Percentiles rank a stretch among this genome's conserved stretches.
phyloP scores from a whole-genome alignment of 2,888 invertebrate genomes.

The Cosmia pyralina region DNA sequence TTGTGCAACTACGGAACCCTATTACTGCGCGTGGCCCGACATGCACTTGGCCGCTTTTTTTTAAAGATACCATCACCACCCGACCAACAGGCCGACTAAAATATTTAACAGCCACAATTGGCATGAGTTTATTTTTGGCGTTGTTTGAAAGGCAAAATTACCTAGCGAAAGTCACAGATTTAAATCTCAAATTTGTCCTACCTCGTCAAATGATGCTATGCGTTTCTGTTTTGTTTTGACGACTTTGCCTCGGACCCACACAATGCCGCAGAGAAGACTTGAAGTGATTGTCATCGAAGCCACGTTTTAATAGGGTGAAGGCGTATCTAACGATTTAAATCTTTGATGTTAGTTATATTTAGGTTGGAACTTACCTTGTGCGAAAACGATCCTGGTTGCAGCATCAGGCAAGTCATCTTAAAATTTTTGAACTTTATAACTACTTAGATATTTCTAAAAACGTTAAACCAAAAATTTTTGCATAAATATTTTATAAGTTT shows the following conservation, averaged over 20 bases:
- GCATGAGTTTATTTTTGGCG: too few species aligned
- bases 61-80: too few species aligned
- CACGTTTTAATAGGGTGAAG: too few species aligned
- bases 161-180: too few species aligned
- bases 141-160: too few species aligned
- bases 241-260: not conserved
- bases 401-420: not conserved
- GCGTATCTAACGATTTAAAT: not conserved
- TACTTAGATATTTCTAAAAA: not conserved
- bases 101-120: too few species aligned
- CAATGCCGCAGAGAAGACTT: not conserved
- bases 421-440: not conserved
- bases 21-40: too few species aligned
- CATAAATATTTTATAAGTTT: constrained; percentile 10
- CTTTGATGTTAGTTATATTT: not conserved
- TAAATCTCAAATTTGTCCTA: not conserved
- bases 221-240: not conserved
- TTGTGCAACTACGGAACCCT: too few species aligned
- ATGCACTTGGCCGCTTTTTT: too few species aligned
- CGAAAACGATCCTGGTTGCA: not conserved
- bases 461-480: not conserved
- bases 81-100: too few species aligned
- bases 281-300: not conserved
- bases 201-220: not conserved
- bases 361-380: not conserved